These are phyloP conservation scores for Cotesia chilonis DNA, from an alignment of 1,140 invertebrate species.

Conservation along the genomic window DNA sequence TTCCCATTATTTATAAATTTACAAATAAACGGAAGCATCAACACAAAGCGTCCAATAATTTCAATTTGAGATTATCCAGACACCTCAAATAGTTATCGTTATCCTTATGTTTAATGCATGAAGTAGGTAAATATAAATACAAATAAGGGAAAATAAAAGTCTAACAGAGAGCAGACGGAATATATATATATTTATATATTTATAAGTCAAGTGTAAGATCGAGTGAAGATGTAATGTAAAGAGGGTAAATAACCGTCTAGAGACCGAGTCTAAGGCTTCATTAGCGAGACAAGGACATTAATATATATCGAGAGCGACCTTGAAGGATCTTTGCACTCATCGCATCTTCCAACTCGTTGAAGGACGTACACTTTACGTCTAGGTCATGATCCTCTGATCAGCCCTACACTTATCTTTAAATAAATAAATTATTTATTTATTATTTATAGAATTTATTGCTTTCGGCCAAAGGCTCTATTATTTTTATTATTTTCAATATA, in stretches of 20 bases:
- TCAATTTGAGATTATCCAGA: no score
- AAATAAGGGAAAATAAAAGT: no score
- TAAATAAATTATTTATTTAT: neutral
- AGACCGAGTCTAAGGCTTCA: constrained; percentile 4
- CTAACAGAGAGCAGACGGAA: no score
- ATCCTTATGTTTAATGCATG: no score
- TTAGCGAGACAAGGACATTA: constrained; percentile 14
- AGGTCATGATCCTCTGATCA: constrained; percentile 3
- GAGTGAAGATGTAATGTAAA: neutral
- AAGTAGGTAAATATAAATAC: no score
- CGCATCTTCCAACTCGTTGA: constrained; percentile 14
- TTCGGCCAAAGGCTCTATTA: no score
- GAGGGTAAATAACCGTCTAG: neutral
- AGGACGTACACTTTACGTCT: constrained; percentile 9
- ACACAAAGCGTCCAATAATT: no score
- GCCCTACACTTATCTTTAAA: constrained; percentile 5
- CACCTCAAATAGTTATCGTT: no score
- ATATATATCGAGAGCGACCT: neutral
- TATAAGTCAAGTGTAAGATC: neutral
- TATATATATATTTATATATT: neutral
- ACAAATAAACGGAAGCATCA: no score
- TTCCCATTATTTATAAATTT: no score
- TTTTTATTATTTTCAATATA: no score
- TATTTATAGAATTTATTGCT: no score
- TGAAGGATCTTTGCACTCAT: constrained; percentile 14